Evolutionary conservation across 2,797 vertebrate genomes (phyloP).

Genomic region (Sebastes minor): DNA sequence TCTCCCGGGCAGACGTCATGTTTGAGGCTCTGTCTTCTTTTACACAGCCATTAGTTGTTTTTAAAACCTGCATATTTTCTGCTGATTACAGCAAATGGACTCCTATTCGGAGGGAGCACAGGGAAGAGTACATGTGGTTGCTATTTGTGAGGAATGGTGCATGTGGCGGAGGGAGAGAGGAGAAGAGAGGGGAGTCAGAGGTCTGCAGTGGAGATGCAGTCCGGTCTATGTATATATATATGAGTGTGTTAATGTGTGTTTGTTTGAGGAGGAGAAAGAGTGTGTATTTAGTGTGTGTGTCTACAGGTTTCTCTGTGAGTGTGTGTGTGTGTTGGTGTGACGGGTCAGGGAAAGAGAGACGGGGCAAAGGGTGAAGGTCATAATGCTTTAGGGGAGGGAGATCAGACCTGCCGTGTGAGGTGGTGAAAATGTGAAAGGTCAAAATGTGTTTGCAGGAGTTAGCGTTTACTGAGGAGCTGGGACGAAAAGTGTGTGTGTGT

Average conservation of each 20-base stretch:
- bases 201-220: slow-evolving; percentile 62
- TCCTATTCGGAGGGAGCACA: slow-evolving; percentile 80
- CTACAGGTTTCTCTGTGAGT: slow-evolving; percentile 2
- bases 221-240: slow-evolving; percentile 18
- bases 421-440: slow-evolving; percentile 70
- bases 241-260: slow-evolving; percentile 31
- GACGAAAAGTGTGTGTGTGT: slow-evolving; percentile 2
- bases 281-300: slow-evolving; percentile 8
- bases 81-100: slow-evolving; percentile 96
- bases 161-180: slow-evolving; percentile 81
- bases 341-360: slow-evolving; percentile 44
- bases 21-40: slow-evolving; percentile 59
- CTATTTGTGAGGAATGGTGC: slow-evolving; percentile 91
- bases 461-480: slow-evolving; percentile 13
- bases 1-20: slow-evolving; percentile 49
- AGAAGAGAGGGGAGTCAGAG: slow-evolving; percentile 61
- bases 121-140: slow-evolving; percentile 93
- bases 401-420: slow-evolving; percentile 51
- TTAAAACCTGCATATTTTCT: slow-evolving; percentile 91
- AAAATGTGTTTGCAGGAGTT: slow-evolving; percentile 56
- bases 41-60: slow-evolving; percentile 87
- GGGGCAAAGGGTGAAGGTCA: slow-evolving; percentile 69
- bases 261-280: slow-evolving; percentile 4
- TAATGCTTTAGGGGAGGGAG: slow-evolving; percentile 69
- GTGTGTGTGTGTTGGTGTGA: slow-evolving; percentile 8